These are phyloP conservation scores for Montipora efflorescens DNA, from an alignment of 64 coral and sea anemone species.

Conservation along the genomic window DNA sequence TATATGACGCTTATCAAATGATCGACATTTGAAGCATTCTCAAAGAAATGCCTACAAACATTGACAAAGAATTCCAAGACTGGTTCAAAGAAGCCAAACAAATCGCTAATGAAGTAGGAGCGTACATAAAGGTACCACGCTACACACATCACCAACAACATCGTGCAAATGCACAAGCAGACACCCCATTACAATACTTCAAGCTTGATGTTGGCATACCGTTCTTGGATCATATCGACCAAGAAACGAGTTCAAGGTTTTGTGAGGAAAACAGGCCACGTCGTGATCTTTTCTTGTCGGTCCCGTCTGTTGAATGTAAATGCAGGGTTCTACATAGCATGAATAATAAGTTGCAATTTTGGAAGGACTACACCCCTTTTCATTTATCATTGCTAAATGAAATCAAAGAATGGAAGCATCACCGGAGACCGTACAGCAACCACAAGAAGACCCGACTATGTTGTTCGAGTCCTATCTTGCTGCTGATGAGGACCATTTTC, in stretches of 20 bases:
- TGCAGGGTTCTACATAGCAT: neutral
- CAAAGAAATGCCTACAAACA: constrained; percentile 22
- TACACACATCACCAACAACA: constrained; percentile 35
- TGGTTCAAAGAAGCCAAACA: constrained; percentile 51
- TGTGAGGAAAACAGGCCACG: neutral
- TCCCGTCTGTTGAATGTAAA: constrained; percentile 14
- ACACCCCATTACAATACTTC: constrained; percentile 40
- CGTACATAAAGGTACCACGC: neutral
- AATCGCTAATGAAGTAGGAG: neutral
- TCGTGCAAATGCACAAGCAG: constrained; percentile 30
- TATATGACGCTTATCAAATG: neutral
- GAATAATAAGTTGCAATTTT: constrained; percentile 43
- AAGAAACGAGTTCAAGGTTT: neutral
- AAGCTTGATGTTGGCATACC: constrained; percentile 44
- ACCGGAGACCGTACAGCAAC: neutral
- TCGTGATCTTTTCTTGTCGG: constrained; percentile 51
- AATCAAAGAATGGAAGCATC: constrained; percentile 39
- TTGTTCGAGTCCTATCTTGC: neutral
- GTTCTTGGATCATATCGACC: constrained; percentile 53
- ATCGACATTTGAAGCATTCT: neutral
- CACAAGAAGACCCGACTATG: constrained; percentile 8
- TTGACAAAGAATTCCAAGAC: constrained; percentile 58
- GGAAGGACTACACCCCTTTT: neutral
- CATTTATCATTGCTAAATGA: constrained; percentile 53
- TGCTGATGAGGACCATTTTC: constrained; percentile 46